Conservation (phyloP, 1,140 invertebrate genomes). For the Drosophila oshimai region DNA sequence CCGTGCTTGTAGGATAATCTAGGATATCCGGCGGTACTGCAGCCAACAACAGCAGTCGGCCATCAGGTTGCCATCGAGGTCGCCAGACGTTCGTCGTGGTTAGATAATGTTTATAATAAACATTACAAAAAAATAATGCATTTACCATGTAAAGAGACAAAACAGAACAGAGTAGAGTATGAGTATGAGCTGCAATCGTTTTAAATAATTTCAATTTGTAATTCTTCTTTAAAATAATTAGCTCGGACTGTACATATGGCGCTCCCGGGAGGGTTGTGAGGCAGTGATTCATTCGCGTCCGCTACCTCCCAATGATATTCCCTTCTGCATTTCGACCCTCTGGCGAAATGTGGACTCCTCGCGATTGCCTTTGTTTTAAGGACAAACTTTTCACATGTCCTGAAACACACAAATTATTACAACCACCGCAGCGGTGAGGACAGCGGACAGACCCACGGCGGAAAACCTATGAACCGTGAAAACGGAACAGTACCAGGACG, state of each 20-base stretch:
- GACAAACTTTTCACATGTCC: conserved; percentile 72
- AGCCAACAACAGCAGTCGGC: conserved; percentile 52
- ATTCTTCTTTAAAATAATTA: conserved; percentile 66
- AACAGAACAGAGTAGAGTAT: neutral
- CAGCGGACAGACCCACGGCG: conserved; percentile 43
- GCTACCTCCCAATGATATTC: neutral
- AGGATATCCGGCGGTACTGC: conserved; percentile 95
- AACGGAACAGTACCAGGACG: conserved; percentile 63
- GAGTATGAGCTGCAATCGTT: conserved; percentile 28
- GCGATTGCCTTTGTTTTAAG: conserved; percentile 61
- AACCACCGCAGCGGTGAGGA: conserved; percentile 20
- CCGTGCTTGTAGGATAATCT: conserved; percentile 92
- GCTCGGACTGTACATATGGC: conserved; percentile 1
- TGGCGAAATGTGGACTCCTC: neutral
- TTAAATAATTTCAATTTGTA: conserved; percentile 58
- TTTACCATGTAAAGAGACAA: conserved; percentile 37
- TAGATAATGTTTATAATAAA: conserved; percentile 71
- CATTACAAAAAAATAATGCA: conserved; percentile 16
- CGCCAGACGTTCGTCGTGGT: conserved; percentile 58
- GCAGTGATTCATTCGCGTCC: conserved; percentile 45
- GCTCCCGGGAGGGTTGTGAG: neutral
- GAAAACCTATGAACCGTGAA: conserved; percentile 76
- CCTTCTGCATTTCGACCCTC: conserved; percentile 8
- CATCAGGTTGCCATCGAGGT: conserved; percentile 52
- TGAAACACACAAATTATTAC: conserved; percentile 59